Evolutionary conservation across 2,888 invertebrate species (phyloP).

Genomic region (Neoascia interrupta): DNA sequence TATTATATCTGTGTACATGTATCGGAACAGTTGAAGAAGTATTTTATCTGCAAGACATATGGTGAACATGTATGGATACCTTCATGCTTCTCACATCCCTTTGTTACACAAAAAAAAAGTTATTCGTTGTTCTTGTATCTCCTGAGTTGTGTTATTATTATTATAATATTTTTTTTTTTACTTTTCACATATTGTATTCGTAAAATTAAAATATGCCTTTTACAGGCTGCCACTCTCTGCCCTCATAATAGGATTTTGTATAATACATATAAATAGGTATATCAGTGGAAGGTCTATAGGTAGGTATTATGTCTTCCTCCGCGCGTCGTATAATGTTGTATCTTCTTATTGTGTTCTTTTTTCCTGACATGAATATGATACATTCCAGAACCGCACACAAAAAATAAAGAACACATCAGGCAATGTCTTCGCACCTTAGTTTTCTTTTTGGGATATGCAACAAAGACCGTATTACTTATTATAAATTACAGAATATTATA

Average conservation of each 20-base stretch:
- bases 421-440: conserved; percentile 71
- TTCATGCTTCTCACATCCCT: conserved; percentile 51
- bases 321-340: conserved; percentile 28
- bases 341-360: conserved; percentile 74
- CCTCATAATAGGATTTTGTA: conserved; percentile 58
- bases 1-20: conserved; percentile 46
- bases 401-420: conserved; percentile 73
- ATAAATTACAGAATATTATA: conserved; percentile 68
- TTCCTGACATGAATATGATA: conserved; percentile 74
- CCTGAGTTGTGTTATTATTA: conserved; percentile 43
- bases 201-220: conserved; percentile 65
- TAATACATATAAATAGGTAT: conserved; percentile 62
- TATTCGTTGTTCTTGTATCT: conserved; percentile 47
- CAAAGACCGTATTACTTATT: conserved; percentile 68
- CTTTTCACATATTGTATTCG: conserved; percentile 43
- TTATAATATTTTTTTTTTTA: conserved; percentile 22
- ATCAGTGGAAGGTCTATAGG: conserved; percentile 73
- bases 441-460: conserved; percentile 56
- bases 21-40: conserved; percentile 42
- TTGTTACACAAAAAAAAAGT: conserved; percentile 57
- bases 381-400: conserved; percentile 73
- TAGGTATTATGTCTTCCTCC: conserved; percentile 64
- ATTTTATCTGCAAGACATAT: conserved; percentile 62
- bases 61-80: conserved; percentile 48
- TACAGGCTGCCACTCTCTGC: conserved; percentile 34